These are phyloP conservation scores for Hanleya hanleyi DNA, from an alignment of 2,888 invertebrate genomes.

Conservation along the genomic window DNA sequence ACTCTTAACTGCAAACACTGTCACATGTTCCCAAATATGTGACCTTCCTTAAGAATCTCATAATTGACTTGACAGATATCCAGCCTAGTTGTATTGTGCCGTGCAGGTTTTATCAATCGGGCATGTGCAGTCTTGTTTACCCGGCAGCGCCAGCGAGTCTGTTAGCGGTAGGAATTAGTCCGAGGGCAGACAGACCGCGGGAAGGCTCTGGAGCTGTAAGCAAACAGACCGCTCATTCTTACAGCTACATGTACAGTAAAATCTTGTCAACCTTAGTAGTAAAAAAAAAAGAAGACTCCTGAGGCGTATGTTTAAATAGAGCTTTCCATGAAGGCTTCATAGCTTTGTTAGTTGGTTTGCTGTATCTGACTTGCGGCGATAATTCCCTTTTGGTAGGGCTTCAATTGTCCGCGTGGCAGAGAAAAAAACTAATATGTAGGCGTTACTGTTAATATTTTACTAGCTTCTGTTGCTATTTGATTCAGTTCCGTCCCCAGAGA, in stretches of 20 bases:
- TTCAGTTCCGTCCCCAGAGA: no score
- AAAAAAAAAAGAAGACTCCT: not conserved
- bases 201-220: not conserved
- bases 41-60: not conserved
- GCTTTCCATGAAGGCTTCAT: no score
- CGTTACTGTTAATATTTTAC: not conserved
- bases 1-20: not conserved
- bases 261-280: not conserved
- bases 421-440: not conserved
- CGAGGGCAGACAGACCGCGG: not conserved
- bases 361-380: no score
- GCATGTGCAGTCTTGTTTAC: conserved; percentile 35
- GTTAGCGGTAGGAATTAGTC: not conserved
- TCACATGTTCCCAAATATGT: not conserved
- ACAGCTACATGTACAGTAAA: no score
- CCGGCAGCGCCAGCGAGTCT: conserved; percentile 43
- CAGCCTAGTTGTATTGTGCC: not conserved
- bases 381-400: no score
- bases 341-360: no score
- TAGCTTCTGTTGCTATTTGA: not conserved
- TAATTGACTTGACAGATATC: conserved; percentile 8
- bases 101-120: not conserved
- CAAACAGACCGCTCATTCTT: no score
- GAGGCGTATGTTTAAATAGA: not conserved
- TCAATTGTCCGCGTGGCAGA: no score